Evolutionary conservation across 2,797 vertebrate species (phyloP).

Genomic region (Bovichtus variegatus): DNA sequence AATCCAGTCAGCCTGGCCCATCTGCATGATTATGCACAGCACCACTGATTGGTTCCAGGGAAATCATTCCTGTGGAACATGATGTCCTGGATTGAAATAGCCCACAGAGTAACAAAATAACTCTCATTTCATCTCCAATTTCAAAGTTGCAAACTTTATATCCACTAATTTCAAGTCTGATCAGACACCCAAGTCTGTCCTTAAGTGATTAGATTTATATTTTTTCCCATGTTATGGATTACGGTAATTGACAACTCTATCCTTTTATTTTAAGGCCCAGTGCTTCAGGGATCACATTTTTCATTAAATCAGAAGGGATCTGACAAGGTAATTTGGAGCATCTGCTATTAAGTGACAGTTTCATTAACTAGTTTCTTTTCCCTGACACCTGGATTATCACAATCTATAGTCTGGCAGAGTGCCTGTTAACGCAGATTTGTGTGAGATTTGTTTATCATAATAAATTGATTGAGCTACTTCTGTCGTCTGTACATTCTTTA

Average conservation of each 20-base stretch:
- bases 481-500: neutral
- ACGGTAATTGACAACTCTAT: conserved; percentile 60
- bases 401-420: conserved; percentile 33
- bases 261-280: conserved; percentile 50
- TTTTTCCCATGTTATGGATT: conserved; percentile 46
- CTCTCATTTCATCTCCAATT: conserved; percentile 49
- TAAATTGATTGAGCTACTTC: conserved; percentile 5
- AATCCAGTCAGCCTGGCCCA: conserved; percentile 63
- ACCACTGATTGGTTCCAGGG: conserved; percentile 65
- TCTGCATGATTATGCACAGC: conserved; percentile 71
- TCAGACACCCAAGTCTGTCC: conserved; percentile 39
- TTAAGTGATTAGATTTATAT: conserved; percentile 59
- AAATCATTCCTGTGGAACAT: conserved; percentile 70
- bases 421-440: neutral
- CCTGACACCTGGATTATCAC: conserved; percentile 47
- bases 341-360: conserved; percentile 61
- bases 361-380: conserved; percentile 57
- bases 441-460: neutral
- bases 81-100: conserved; percentile 68
- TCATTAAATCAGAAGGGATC: conserved; percentile 58
- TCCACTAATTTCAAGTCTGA: conserved; percentile 51
- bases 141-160: conserved; percentile 59
- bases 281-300: conserved; percentile 56
- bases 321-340: conserved; percentile 62
- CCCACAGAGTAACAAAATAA: conserved; percentile 60